Evolutionary conservation across 2,113 vertebrate genomes (phyloP).

Genomic region (Podiceps cristatus): DNA sequence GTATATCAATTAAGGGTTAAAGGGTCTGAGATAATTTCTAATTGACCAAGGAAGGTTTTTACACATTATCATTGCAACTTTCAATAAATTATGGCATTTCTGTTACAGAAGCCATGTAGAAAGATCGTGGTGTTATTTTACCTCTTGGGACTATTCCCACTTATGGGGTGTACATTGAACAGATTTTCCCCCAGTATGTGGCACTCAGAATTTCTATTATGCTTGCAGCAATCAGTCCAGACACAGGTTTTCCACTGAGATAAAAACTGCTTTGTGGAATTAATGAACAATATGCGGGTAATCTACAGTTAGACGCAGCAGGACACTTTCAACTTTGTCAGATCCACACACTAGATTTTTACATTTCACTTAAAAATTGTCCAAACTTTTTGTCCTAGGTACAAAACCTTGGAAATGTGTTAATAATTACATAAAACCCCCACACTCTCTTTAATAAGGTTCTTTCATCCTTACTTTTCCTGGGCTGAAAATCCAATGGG

Average conservation of each 20-base stretch:
- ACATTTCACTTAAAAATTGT: neutral
- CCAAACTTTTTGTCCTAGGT: neutral
- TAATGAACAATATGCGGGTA: neutral
- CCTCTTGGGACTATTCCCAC: neutral
- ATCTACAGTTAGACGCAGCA: neutral
- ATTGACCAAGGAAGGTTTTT: neutral
- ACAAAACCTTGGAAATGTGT: neutral
- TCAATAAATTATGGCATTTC: neutral
- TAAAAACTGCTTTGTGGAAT: neutral
- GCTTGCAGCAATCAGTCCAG: neutral
- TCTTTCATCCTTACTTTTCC: neutral
- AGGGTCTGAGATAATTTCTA: neutral
- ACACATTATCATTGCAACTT: neutral
- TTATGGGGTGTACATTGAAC: neutral
- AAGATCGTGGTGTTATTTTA: neutral
- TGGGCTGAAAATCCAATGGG: neutral
- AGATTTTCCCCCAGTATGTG: neutral
- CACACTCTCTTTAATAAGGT: neutral
- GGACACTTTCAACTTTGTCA: neutral
- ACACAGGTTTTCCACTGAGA: neutral
- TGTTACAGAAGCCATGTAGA: neutral
- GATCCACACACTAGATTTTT: neutral
- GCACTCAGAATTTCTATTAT: neutral
- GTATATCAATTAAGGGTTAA: neutral
- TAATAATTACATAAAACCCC: neutral